Base-by-base conservation (phyloP, 2,113 vertebrate species). In the Lophochroa leadbeateri region DNA sequence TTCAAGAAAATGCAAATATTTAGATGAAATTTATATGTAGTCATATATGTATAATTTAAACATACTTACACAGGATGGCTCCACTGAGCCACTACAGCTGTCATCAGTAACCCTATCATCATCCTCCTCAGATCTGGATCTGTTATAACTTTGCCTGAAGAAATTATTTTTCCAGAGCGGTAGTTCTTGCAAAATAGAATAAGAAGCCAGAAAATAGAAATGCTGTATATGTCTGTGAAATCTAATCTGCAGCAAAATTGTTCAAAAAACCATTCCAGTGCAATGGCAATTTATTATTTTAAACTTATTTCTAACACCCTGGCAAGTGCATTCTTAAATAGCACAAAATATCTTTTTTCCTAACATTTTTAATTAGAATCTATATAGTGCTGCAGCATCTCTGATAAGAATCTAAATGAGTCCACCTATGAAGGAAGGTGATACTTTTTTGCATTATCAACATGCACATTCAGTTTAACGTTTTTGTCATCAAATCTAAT, bases 11-110 rank as follows among this genome's bases (percentile, higher is more conserved):
- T 39, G 33, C 78, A 82, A 82, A 24, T 33, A 86, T 67, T 70
- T 10, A 70, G 3, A 75, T 60, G 2, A 37, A 46, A 84, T 83
- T 23, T 43, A 7, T 70, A 35, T 78, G 44, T 46, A 49, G 6
- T 49, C 13, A 17, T 88, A 27, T 41, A 68, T 43, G 31, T 70
- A 74, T 86, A 50, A 68, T 75, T 81, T 61, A 81, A 88, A 83
- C 46, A 37, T 72, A 15, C 19, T 92, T 81, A 64, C 89, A 86
- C 65, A 84, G 80, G 72, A 84, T 86, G 90, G 47, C 95, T 95
- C 88, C 83, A 93, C 65, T 79, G 92, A 96, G 88, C 64, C 43
- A 39, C 39, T 68, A 29, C 31, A 46, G 44, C 19, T 86, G 8
- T 91, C 50, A 63, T 31, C 13, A 3, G 49, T 43, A 83, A 35